Base-by-base conservation (phyloP, 2,888 invertebrate genomes). In the Unio delphinus region DNA sequence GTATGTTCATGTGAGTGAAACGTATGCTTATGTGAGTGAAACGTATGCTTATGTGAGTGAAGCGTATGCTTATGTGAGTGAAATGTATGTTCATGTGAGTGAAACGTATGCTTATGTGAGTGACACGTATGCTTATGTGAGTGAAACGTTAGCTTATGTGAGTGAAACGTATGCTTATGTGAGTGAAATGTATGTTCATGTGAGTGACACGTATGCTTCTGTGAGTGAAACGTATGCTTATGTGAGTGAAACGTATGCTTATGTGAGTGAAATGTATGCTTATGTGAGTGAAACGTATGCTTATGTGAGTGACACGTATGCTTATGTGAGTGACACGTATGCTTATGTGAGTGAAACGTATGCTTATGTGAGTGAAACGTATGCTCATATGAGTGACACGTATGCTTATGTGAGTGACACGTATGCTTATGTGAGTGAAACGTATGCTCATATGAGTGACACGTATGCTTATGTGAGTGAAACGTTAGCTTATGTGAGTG, bases 401-500 rank as follows among this genome's bases (percentile, higher is more conserved):
- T 45, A 8, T 45, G 11, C 8, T 45, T 23, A 23, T 23, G 23
- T 23, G 23, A 23, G 23, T 23, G 23, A 23, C 0, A 23, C 23
- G 23, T 23, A 71, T 80, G 17, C 71, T 75, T n/a, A 80, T 75
- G 84, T 85, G 74, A 74, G 77, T 56, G 11, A 45, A 11, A 11
- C 45, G 1, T 45, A 8, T 45, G 11, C 8, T 45, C 23, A 23
- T 23, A 23, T 23, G 23, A 23, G 23, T 23, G 23, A 23, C 23
- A 23, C 23, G 23, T 23, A 71, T 80, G 17, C 71, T 75, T n/a
- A 80, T 75, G 84, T 85, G 74, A 74, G 77, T 56, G 11, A 45
- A 11, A 11, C 45, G n/a, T n/a, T n/a, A n/a, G 17, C 71, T 75
- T n/a, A 80, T 75, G 84, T 85, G 74, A 74, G 77, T 56, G 11